Evolutionary conservation across 2,113 vertebrate species (phyloP), one percentile per base, ranked within the genome.

Genomic region (Percopsis transmontana): DNA sequence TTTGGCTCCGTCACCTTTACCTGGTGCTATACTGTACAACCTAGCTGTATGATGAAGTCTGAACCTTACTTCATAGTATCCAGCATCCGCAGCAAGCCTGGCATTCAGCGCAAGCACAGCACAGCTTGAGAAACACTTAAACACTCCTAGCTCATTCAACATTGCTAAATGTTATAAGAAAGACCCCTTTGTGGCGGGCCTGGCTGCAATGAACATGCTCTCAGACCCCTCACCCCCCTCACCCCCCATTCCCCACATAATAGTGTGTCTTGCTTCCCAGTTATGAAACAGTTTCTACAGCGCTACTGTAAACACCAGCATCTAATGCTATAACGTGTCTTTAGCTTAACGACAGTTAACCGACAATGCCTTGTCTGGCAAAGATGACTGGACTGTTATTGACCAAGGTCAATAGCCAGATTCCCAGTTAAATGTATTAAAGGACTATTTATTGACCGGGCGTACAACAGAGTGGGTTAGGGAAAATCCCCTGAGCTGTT

Each of bases 131-230:
- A 60, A 64, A 66, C 58, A 38, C 53, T 40, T 41, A 53, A 39
- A 52, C 20, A 15, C 77, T 58, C 41, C 23, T 45, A n/a, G 12
- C 12, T 45, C 13, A n/a, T 45, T 45, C 27, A 33, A 33, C n/a
- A n/a, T n/a, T n/a, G n/a, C 53, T 68, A 75, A 80, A 75, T 54
- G 58, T 73, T 54, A 13, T 33, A 89, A 86, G 84, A 90, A 85
- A 83, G 85, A 72, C 68, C 79, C 74, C 79, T 86, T 84, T 90
- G 86, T 86, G 84, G 81, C 58, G 51, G 54, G 45, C 10, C 70
- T 69, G 79, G 77, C 82, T 68, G 70, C 65, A 60, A 73, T 5
- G 59, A 79, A 72, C 77, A 72, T 71, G 44, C 82, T 70, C 72
- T 11, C 54, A 74, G 72, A 59, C 27, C 27, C n/a, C n/a, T n/a